These are phyloP conservation scores for Yoshiicerus persimilis DNA, from an alignment of 1,140 invertebrate species.

Conservation along the genomic window DNA sequence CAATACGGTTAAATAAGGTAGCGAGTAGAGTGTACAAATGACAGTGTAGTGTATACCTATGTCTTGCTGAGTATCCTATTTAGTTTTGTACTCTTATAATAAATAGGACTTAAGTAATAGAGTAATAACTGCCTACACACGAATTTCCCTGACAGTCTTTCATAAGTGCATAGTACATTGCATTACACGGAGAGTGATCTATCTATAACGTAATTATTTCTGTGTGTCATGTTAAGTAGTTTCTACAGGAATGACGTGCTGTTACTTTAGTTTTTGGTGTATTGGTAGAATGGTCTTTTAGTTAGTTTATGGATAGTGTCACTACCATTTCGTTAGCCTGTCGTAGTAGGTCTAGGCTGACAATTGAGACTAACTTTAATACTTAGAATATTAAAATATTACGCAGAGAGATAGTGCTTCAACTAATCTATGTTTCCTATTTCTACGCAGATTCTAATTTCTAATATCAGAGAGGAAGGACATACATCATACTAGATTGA, in stretches of 20 bases:
- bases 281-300: not conserved
- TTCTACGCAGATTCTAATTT: not conserved
- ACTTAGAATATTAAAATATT: not conserved
- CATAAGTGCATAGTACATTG: not conserved
- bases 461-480: not conserved
- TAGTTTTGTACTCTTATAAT: too few species aligned
- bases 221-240: not conserved
- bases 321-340: not conserved
- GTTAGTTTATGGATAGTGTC: not conserved
- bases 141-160: not conserved
- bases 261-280: not conserved
- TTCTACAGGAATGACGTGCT: not conserved
- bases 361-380: not conserved
- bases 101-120: too few species aligned
- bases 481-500: not conserved
- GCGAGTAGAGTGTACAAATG: too few species aligned
- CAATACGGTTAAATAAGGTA: too few species aligned
- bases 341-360: not conserved
- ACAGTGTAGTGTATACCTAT: too few species aligned
- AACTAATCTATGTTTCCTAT: not conserved
- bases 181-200: not conserved
- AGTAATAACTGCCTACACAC: not conserved
- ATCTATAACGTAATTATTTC: not conserved
- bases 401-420: not conserved
- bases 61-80: too few species aligned